Conservation (phyloP, 1,140 invertebrate genomes). For the Brachionus koreanus region DNA sequence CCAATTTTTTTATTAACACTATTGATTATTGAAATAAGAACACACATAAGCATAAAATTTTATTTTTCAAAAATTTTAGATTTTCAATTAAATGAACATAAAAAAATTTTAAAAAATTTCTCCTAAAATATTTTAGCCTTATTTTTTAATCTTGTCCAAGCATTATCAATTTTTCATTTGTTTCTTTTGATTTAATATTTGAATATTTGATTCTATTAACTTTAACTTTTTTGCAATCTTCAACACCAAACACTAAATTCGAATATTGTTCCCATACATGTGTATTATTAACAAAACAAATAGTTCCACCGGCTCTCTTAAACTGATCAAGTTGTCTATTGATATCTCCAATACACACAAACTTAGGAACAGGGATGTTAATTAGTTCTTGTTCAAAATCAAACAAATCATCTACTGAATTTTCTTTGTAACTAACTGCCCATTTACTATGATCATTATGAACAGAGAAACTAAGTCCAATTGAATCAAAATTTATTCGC, state of each 20-base stretch:
- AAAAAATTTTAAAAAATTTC: too few species aligned
- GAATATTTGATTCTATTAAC: not conserved
- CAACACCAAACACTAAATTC: not conserved
- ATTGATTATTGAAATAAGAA: too few species aligned
- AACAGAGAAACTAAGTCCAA: conserved; percentile 6
- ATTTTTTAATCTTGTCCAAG: not conserved
- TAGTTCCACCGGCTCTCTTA: conserved; percentile 34
- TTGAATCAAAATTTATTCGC: not conserved
- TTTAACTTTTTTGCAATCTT: conserved; percentile 10
- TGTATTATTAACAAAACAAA: conserved; percentile 27
- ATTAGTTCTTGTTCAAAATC: not conserved
- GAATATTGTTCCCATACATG: conserved; percentile 8
- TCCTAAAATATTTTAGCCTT: not conserved
- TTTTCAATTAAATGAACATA: not conserved
- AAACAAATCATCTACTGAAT: not conserved
- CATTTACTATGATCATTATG: conserved; percentile 43
- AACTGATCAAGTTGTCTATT: conserved; percentile 43
- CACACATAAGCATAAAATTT: not conserved
- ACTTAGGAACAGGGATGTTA: not conserved
- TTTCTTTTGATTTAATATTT: not conserved
- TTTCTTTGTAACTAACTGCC: conserved; percentile 2
- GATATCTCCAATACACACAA: conserved; percentile 31
- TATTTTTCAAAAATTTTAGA: not conserved
- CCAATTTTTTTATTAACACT: too few species aligned
- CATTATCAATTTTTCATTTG: not conserved